Conservation (phyloP, 2,888 invertebrate genomes). For the Leistus spinibarbis region DNA sequence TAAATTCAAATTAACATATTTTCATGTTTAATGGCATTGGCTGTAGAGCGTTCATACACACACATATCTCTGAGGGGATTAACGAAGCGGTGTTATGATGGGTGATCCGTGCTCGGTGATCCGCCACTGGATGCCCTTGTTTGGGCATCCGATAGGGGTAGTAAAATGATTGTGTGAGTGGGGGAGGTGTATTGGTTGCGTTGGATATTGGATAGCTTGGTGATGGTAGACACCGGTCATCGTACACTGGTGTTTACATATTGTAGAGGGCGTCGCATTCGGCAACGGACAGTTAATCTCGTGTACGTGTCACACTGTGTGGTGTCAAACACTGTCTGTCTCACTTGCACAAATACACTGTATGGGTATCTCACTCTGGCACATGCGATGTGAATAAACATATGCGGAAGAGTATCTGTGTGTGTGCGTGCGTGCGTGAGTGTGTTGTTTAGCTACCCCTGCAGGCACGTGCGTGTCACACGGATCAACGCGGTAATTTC, state of each 20-base stretch:
- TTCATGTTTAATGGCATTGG: no score
- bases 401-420: not conserved
- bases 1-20: no score
- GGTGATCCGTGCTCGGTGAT: no score
- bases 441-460: not conserved
- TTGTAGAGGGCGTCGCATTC: conserved; percentile 1
- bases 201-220: conserved; percentile 10
- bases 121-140: not conserved
- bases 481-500: not conserved
- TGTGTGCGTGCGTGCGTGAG: not conserved
- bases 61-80: no score
- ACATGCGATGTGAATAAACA: not conserved
- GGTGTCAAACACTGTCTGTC: conserved; percentile 19
- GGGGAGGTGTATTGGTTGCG: not conserved
- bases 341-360: not conserved
- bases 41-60: no score
- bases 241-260: conserved; percentile 21
- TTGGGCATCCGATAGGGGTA: not conserved
- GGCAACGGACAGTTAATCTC: conserved; percentile 23
- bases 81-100: no score
- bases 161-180: not conserved
- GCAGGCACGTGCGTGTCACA: not conserved
- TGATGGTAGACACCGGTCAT: conserved; percentile 19
- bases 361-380: not conserved
- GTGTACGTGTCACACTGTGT: conserved; percentile 32